Evolutionary conservation across 2,113 vertebrate genomes (phyloP).

Genomic region (Peromyscus californicus): DNA sequence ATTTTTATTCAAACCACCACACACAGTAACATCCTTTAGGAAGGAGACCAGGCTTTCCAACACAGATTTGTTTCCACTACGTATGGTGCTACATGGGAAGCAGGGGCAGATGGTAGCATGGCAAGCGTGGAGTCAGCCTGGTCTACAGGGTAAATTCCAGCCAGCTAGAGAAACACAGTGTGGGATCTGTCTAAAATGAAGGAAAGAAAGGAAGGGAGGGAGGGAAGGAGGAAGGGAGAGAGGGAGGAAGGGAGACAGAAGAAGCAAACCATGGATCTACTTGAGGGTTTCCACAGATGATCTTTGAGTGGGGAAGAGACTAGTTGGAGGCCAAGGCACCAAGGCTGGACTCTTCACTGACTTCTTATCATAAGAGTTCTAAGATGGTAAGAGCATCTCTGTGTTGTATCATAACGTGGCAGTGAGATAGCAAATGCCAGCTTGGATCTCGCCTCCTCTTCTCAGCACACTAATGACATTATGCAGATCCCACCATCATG

Average conservation of each 20-base stretch:
- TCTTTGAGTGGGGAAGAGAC: fast-evolving
- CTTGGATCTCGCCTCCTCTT: not conserved
- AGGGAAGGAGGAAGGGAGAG: fast-evolving
- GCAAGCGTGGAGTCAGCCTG: not conserved
- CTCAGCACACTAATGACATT: too few relatives aligned
- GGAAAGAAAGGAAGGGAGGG: too few relatives aligned
- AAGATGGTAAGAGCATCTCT: not conserved
- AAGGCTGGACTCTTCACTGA: not conserved
- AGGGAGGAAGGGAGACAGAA: not conserved
- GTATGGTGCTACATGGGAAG: too few relatives aligned
- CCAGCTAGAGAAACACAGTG: not conserved
- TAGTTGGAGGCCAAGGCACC: fast-evolving
- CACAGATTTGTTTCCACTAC: not conserved
- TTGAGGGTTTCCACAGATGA: not conserved
- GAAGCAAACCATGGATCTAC: not conserved
- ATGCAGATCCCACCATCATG: not conserved
- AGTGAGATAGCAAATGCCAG: not conserved
- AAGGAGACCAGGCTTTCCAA: not conserved
- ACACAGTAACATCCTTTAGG: not conserved
- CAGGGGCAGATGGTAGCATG: too few relatives aligned
- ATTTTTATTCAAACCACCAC: not conserved
- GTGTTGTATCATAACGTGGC: fast-evolving
- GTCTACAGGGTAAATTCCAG: not conserved
- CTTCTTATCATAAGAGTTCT: not conserved
- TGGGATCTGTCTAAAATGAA: not conserved